Conservation (phyloP, 2,888 invertebrate genomes). For the Acleris cristana region DNA sequence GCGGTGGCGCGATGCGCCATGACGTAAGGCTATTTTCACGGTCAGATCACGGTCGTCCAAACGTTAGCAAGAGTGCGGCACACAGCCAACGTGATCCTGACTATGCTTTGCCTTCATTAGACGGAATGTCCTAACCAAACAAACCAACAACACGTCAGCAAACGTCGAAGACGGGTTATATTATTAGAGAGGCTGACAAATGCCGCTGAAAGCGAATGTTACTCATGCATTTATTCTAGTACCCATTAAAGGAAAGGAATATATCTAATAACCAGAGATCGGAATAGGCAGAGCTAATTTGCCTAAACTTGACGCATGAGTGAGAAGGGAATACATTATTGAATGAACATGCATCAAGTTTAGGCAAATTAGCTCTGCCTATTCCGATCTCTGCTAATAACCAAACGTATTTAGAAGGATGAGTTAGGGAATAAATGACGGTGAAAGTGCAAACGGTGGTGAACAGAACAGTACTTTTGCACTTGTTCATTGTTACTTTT, state of each 20-base stretch:
- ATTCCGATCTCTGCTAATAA: too few species aligned
- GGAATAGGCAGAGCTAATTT: too few species aligned
- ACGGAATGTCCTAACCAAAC: conserved; percentile 33
- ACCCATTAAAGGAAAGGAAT: conserved; percentile 4
- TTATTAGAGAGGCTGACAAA: conserved; percentile 20
- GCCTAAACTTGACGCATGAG: too few species aligned
- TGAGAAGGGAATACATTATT: too few species aligned
- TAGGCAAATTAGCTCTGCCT: too few species aligned
- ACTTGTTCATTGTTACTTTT: conserved; percentile 16
- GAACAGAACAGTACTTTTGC: conserved; percentile 15
- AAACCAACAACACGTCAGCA: conserved; percentile 25
- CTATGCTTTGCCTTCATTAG: conserved; percentile 4
- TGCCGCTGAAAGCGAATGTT: conserved; percentile 13
- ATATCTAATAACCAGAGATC: too few species aligned
- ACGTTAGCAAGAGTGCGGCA: conserved; percentile 37
- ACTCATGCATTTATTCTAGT: conserved; percentile 18
- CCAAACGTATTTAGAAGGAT: too few species aligned
- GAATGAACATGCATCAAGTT: too few species aligned
- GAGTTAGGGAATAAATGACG: conserved; percentile 9
- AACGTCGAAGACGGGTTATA: conserved; percentile 16
- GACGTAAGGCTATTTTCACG: conserved; percentile 42
- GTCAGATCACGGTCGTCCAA: conserved; percentile 38
- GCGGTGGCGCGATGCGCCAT: conserved; percentile 42
- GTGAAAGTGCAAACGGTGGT: conserved; percentile 24
- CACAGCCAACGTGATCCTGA: conserved; percentile 32